Evolutionary conservation across 2,888 invertebrate genomes (phyloP).

Genomic region (Lepas anatifera): DNA sequence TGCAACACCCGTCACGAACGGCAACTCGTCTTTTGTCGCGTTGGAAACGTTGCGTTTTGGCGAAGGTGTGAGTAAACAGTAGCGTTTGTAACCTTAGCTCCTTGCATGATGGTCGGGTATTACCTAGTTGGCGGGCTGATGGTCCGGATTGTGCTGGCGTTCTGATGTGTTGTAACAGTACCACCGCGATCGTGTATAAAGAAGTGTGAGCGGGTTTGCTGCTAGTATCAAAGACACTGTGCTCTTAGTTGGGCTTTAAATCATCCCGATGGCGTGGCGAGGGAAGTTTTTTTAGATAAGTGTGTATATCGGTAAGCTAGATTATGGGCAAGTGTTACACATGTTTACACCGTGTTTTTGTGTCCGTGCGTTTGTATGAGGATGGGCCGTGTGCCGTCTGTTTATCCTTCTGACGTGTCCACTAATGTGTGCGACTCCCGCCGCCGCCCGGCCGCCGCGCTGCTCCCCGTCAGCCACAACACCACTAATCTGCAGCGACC

Average conservation of each 20-base stretch:
- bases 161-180: too few relatives aligned
- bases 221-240: conserved; percentile 43
- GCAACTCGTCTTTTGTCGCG: too few relatives aligned
- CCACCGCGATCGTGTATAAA: neutral
- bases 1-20: too few relatives aligned
- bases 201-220: conserved; percentile 37
- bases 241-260: conserved; percentile 35
- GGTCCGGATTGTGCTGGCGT: too few relatives aligned
- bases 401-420: neutral
- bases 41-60: too few relatives aligned
- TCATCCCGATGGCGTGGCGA: too few relatives aligned
- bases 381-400: neutral
- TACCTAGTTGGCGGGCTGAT: too few relatives aligned
- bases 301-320: conserved; percentile 24
- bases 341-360: neutral
- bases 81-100: too few relatives aligned
- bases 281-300: conserved; percentile 32
- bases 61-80: too few relatives aligned
- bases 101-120: too few relatives aligned
- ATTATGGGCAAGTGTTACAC: conserved; percentile 27
- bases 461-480: too few relatives aligned
- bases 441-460: neutral
- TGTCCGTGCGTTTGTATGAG: neutral
- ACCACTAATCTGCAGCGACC: too few relatives aligned
- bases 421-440: neutral